Conservation (phyloP, 2,888 invertebrate species). For the Platypus cylindrus region DNA sequence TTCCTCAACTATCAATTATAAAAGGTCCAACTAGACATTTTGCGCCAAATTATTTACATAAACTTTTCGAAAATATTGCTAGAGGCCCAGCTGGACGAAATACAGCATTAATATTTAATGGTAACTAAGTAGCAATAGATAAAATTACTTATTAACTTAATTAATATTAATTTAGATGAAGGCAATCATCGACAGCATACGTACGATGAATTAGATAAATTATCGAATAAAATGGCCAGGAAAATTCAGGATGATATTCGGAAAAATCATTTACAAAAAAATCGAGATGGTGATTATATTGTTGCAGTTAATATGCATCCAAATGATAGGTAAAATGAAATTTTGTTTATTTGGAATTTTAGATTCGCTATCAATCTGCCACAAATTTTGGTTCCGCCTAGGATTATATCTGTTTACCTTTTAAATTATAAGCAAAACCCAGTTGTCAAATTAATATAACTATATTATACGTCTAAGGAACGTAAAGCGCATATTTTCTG, state of each 20-base stretch:
- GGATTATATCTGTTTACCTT: no score
- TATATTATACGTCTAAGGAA: no score
- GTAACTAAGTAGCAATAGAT: conserved; percentile 28
- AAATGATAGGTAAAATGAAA: conserved; percentile 40
- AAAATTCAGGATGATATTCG: conserved; percentile 38
- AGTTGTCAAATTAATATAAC: no score
- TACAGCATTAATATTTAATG: conserved; percentile 50
- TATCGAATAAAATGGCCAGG: conserved; percentile 46
- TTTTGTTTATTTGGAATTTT: no score
- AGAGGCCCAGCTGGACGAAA: conserved; percentile 37
- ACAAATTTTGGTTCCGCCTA: no score
- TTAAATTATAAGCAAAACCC: no score
- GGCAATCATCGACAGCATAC: conserved; percentile 26
- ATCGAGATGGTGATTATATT: conserved; percentile 58
- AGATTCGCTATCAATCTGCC: no score
- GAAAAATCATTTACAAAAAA: conserved; percentile 33
- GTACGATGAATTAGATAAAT: conserved; percentile 43
- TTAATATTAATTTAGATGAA: conserved; percentile 17
- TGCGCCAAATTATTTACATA: conserved; percentile 27
- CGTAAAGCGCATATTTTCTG: no score
- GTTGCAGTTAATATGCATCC: conserved; percentile 72
- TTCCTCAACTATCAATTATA: conserved; percentile 60
- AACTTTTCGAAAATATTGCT: conserved; percentile 46
- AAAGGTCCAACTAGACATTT: conserved; percentile 42
- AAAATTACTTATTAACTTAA: neutral